Conservation (phyloP, 2,888 invertebrate genomes). For the Cosmia trapezina region DNA sequence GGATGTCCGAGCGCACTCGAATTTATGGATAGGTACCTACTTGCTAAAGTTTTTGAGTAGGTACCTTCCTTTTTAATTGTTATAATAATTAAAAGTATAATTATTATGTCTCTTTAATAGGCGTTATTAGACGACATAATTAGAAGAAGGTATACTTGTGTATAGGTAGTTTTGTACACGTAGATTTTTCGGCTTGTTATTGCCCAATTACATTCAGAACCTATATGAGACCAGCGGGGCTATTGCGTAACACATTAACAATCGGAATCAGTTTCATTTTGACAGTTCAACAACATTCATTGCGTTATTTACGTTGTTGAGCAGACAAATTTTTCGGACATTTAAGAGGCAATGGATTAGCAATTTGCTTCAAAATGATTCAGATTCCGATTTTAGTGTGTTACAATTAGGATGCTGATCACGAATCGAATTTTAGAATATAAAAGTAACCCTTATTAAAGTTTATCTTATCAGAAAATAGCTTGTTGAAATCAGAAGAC, state of each 20-base stretch:
- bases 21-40: not conserved
- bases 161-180: not conserved
- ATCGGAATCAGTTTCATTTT: too few species aligned
- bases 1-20: not conserved
- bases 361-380: too few species aligned
- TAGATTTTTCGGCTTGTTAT: not conserved
- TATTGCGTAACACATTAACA: too few species aligned
- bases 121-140: too few species aligned
- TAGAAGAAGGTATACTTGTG: not conserved
- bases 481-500: not conserved
- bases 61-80: constrained; percentile 10
- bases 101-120: not conserved
- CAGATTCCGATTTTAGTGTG: too few species aligned
- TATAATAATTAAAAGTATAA: not conserved
- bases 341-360: too few species aligned
- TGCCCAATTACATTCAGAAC: not conserved
- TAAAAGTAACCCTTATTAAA: too few species aligned
- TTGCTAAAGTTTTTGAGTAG: not conserved
- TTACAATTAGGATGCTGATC: too few species aligned
- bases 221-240: too few species aligned
- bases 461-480: not conserved
- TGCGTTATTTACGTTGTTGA: too few species aligned
- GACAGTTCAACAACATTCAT: too few species aligned
- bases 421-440: not conserved
- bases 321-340: too few species aligned